These are phyloP conservation scores for Mustela lutreola DNA, from an alignment of 2,113 vertebrate species.

Conservation along the genomic window DNA sequence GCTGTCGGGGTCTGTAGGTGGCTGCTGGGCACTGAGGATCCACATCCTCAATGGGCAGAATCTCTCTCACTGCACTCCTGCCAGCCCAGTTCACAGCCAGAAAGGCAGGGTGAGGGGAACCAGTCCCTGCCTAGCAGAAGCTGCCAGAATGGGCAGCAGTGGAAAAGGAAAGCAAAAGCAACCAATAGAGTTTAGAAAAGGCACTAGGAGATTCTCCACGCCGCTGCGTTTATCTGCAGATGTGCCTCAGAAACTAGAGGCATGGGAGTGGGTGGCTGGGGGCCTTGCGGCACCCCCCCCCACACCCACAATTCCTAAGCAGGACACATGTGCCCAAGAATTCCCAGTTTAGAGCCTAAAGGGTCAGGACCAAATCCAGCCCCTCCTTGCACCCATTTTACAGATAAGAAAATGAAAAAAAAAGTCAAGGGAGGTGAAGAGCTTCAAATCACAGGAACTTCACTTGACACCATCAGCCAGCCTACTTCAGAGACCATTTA, in stretches of 20 bases:
- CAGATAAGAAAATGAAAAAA: background rate
- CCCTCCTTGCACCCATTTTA: background rate
- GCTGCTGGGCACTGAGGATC: background rate
- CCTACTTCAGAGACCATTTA: background rate
- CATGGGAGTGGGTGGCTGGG: background rate
- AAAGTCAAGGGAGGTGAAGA: background rate
- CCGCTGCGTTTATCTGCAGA: background rate
- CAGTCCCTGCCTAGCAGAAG: background rate
- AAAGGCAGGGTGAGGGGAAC: background rate
- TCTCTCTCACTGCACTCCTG: background rate
- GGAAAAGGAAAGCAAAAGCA: background rate
- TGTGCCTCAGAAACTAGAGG: background rate
- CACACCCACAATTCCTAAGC: background rate
- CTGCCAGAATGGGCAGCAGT: background rate
- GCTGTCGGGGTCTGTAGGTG: background rate
- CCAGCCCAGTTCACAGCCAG: background rate
- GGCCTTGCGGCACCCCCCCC: fast-evolving
- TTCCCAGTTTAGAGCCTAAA: background rate
- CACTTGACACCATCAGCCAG: no score
- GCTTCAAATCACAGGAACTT: background rate
- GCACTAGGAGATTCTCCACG: background rate
- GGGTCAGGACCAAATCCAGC: background rate
- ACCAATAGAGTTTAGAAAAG: background rate
- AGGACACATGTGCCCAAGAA: background rate
- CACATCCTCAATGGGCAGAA: background rate